Evolutionary conservation across 1,140 invertebrate species (phyloP), one percentile per base, ranked within the genome.

Genomic region (Lucilia cuprina): DNA sequence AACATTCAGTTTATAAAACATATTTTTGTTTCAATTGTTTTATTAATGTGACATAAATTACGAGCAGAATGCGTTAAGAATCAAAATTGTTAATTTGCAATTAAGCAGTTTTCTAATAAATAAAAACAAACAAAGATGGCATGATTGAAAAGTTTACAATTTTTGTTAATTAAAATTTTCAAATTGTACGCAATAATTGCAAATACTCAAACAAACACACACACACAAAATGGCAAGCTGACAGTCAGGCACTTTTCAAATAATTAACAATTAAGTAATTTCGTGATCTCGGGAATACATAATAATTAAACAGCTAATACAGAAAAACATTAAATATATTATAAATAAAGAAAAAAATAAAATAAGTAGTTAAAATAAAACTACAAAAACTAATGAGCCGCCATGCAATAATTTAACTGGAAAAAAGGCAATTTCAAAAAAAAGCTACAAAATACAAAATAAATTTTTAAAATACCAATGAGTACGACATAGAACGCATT

Each of bases 381-480:
- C 77, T 80, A 80, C 77, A 80, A 80, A 80, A 34, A 80, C 77
- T 80, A 80, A 80, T 80, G 77, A 80, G 77, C 77, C 77, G 77
- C 77, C 77, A 25, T 25, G 17, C 19, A 21, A 47, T 19, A 21
- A 25, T 80, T n/a, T 14, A 10, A 47, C 25, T 78, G 35, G n/a
- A 41, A 41, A 47, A 21, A 13, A 41, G 41, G n/a, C 10, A 25
- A 49, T 21, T 50, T 19, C 41, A 49, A 49, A 80, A 50, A 21
- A 80, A 80, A 49, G n/a, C 25, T 30, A 30, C 25, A 30, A 34
- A 80, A 49, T 49, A 49, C 17, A 78, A 78, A 78, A 78, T 41
- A 80, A 80, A 80, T 80, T 80, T 41, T 80, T 80, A 80, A 80
- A 80, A 80, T 80, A 49, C 77, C 77, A 80, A 80, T 30, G 77